Percentiles rank a stretch among this genome's conserved stretches.
These are phyloP conservation scores for Diploscapter pachys DNA, from an alignment of 1,140 invertebrate species.

Conservation along the genomic window DNA sequence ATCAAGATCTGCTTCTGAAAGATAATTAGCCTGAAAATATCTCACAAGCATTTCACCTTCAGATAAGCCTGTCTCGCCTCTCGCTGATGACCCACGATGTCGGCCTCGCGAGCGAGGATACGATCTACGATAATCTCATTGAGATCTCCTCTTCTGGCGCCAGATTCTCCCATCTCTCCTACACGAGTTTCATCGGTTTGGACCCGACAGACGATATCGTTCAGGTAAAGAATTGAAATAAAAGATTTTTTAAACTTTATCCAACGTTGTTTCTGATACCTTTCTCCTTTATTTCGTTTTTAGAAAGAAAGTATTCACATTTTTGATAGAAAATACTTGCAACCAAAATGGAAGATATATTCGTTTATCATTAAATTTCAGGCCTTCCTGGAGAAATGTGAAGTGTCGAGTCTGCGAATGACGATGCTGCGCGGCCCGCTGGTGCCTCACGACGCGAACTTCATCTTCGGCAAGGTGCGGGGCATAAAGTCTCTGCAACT, in stretches of 20 bases:
- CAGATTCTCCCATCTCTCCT: slow-evolving; percentile 24
- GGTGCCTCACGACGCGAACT: slow-evolving; percentile 7
- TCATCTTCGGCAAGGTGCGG: slow-evolving; percentile 24
- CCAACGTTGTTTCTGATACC: neutral
- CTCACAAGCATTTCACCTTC: neutral
- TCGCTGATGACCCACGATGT: slow-evolving; percentile 23
- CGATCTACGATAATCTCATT: slow-evolving; percentile 16
- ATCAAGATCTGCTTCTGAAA: neutral
- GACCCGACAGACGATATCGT: slow-evolving; percentile 17
- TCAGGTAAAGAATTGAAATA: slow-evolving; percentile 12
- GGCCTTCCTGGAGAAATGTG: slow-evolving; percentile 4
- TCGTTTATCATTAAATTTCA: slow-evolving; percentile 5
- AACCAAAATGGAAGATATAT: neutral
- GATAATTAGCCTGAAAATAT: neutral
- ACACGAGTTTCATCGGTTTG: slow-evolving; percentile 23
- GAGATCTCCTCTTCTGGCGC: slow-evolving; percentile 13
- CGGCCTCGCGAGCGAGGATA: neutral
- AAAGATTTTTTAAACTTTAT: neutral
- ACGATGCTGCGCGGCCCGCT: slow-evolving; percentile 16
- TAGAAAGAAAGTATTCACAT: slow-evolving; percentile 1
- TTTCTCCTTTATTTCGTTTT: neutral
- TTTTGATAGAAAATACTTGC: neutral
- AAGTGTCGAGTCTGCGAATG: slow-evolving; percentile 15
- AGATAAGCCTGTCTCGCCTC: slow-evolving; percentile 18
- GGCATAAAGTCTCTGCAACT: slow-evolving; percentile 6